phyloP scores from a whole-genome alignment of 2,888 invertebrate species.

The Pegoplata infirma region DNA sequence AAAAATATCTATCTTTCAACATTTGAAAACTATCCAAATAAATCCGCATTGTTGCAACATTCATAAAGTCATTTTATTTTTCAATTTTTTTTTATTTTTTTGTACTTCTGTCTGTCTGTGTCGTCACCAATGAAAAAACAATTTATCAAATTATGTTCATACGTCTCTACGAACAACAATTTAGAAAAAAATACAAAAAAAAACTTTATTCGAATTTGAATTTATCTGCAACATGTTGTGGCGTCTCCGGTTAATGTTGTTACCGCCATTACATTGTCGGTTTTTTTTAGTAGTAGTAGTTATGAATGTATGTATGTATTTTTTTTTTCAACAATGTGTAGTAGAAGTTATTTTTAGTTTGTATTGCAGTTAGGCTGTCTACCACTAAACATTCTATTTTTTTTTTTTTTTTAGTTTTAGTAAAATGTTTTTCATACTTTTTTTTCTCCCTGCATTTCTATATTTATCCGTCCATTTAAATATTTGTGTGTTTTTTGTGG shows the following conservation, averaged over 20 bases:
- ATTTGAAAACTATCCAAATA: conserved; percentile 31
- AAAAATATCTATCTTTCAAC: not conserved
- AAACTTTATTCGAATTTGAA: conserved; percentile 48
- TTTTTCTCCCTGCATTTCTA: conserved; percentile 19
- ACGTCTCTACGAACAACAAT: conserved; percentile 7
- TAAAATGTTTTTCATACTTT: conserved; percentile 29
- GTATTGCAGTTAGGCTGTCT: conserved; percentile 35
- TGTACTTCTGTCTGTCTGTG: conserved; percentile 12
- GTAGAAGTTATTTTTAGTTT: conserved; percentile 32
- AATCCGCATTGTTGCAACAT: conserved; percentile 26
- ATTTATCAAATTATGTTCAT: conserved; percentile 54
- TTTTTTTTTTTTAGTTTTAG: conserved; percentile 2
- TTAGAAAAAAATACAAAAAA: conserved; percentile 21
- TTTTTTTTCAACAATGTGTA: too few species aligned
- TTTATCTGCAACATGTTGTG: conserved; percentile 61
- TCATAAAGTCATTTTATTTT: conserved; percentile 20
- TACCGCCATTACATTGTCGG: conserved; percentile 37
- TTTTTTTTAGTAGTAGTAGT: too few species aligned
- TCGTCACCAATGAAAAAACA: conserved; percentile 52
- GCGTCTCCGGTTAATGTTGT: conserved; percentile 56
- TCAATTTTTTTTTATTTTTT: not conserved
- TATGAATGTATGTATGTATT: too few species aligned
- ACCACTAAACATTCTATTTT: not conserved
- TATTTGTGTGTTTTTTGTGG: conserved; percentile 36
- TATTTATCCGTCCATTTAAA: conserved; percentile 52